Percentiles rank a stretch among this genome's conserved stretches.
phyloP scores from a whole-genome alignment of 2,113 vertebrate genomes.

The Gnathochromis pfefferi region DNA sequence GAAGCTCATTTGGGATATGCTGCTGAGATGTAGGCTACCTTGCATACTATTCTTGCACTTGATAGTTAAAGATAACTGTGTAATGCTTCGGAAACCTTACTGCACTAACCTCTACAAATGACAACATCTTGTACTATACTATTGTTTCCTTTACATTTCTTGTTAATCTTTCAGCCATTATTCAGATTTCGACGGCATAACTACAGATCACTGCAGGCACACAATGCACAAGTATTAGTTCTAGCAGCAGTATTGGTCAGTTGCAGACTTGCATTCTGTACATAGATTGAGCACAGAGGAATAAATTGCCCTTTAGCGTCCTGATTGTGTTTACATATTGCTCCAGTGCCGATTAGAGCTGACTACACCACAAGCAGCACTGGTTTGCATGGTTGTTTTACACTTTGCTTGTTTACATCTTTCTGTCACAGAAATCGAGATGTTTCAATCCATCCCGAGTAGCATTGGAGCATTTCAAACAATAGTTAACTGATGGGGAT shows the following conservation, averaged over 20 bases:
- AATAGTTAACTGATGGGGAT: not conserved
- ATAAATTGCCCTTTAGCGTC: not conserved
- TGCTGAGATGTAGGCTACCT: constrained; percentile 15
- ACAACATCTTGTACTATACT: not conserved
- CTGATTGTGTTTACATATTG: not conserved
- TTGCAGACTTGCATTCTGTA: not conserved
- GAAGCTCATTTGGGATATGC: not conserved
- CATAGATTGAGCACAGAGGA: not conserved
- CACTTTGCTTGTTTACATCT: not conserved
- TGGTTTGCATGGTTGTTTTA: not conserved
- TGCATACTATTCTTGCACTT: not conserved
- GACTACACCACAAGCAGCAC: not conserved
- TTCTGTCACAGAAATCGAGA: not conserved
- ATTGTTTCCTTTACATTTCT: not conserved
- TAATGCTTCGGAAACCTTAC: not conserved
- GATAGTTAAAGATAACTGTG: constrained; percentile 4
- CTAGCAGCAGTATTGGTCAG: not conserved
- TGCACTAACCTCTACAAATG: not conserved
- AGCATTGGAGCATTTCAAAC: not conserved
- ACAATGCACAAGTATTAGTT: not conserved
- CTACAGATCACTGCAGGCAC: not conserved
- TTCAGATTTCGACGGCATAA: not conserved
- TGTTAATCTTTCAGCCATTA: not conserved
- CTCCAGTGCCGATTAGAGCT: not conserved
- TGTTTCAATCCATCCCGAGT: not conserved